Evolutionary conservation across 2,113 vertebrate genomes (phyloP), one percentile per base, ranked within the genome.

Genomic region (Passer montanus): DNA sequence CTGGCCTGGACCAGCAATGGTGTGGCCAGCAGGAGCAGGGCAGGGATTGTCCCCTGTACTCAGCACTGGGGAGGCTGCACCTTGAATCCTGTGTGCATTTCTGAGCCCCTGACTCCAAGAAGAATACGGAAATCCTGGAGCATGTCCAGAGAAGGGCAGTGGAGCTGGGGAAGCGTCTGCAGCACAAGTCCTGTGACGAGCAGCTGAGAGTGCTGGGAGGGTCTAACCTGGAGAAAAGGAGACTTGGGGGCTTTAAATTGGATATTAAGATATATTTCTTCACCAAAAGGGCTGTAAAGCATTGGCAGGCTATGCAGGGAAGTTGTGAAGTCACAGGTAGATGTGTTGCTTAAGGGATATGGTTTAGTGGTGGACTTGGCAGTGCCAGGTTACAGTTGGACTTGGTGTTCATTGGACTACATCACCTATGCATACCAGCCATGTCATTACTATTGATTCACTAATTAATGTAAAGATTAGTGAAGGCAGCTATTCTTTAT

Each of bases 61-160:
- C 0, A 0, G 62, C 3, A 11, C 11, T 43, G 62, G 5, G 19
- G n/a, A 47, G 26, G 30, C 11, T 0, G 1, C 24, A 50, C 4
- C 28, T 39, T 0, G 0, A 39, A 22, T 26, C 1, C 7, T 14
- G 20, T 2, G 14, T 8, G 22, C 20, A n/a, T 2, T 9, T 66
- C 5, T 52, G 33, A 2, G 3, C 2, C 13, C 3, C 46, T 52
- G 11, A 27, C 9, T 52, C 1, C 13, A 35, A 19, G 49, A 35
- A 50, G 3, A 49, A 46, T 19, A 26, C 0, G 1, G 43, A 75
- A 7, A 4, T 52, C 18, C 49, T 75, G 44, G 28, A 63, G 10
- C 0, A 0, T 3, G 10, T 18, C 37, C 43, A 46, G 3, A 52
- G 26, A 56, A 46, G 11, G 12, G 22, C 7, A 72, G 21, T 0